These are phyloP conservation scores for Hyposoter didymator DNA, from an alignment of 2,888 invertebrate species.

Conservation along the genomic window DNA sequence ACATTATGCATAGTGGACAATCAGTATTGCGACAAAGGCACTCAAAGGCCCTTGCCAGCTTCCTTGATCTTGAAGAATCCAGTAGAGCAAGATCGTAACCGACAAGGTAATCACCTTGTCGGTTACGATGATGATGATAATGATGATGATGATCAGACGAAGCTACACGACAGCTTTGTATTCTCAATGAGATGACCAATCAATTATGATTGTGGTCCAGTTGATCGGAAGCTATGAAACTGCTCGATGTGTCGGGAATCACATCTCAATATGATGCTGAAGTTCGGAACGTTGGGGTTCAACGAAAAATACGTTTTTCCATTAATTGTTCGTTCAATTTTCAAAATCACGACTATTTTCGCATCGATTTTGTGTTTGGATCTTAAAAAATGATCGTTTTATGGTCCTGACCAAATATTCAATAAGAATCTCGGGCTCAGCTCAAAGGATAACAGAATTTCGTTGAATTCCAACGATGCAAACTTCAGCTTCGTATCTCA, in stretches of 20 bases:
- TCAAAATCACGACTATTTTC: too few species aligned
- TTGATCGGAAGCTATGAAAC: not conserved
- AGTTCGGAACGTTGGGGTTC: too few species aligned
- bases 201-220: not conserved
- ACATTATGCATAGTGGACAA: not conserved
- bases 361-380: too few species aligned
- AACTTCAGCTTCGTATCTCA: too few species aligned
- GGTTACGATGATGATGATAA: not conserved
- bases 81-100: not conserved
- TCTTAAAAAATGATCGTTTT: too few species aligned
- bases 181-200: not conserved
- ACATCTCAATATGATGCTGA: too few species aligned
- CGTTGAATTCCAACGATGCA: too few species aligned
- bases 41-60: not conserved
- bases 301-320: too few species aligned
- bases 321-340: too few species aligned
- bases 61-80: not conserved
- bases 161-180: not conserved
- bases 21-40: not conserved
- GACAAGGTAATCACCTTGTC: too few species aligned
- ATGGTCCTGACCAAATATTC: not conserved
- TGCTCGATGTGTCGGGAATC: not conserved
- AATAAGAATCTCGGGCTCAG: too few species aligned
- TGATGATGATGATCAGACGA: not conserved
- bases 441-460: too few species aligned